phyloP scores from a whole-genome alignment of 2,797 vertebrate genomes.

The Pseudochaenichthys georgianus region DNA sequence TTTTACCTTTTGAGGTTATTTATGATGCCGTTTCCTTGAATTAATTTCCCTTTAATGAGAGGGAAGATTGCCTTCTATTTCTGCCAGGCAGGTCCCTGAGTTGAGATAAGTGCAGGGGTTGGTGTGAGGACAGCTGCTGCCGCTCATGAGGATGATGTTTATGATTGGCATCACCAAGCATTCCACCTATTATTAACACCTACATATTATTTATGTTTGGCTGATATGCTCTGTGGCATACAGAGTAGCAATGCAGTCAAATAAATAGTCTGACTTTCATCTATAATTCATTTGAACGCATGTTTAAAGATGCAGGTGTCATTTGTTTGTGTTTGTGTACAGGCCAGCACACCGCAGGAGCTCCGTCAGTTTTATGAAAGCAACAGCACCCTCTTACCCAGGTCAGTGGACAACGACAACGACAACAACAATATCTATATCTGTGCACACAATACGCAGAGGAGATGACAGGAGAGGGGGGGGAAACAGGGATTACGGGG shows the following conservation, averaged over 20 bases:
- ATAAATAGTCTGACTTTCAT: not conserved
- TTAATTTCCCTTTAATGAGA: constrained; percentile 28
- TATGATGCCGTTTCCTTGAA: constrained; percentile 44
- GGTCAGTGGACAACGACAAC: constrained; percentile 81
- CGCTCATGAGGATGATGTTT: constrained; percentile 40
- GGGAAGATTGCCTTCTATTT: constrained; percentile 31
- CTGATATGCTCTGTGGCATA: no score
- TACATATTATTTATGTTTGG: no score
- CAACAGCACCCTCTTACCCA: constrained; percentile 93
- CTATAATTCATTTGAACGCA: not conserved
- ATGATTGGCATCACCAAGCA: constrained; percentile 8
- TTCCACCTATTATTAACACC: no score
- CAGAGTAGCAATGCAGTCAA: no score
- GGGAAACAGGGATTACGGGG: constrained; percentile 25
- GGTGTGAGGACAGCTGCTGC: constrained; percentile 19
- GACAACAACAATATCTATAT: not conserved
- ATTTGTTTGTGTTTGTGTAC: constrained; percentile 30
- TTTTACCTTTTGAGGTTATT: constrained; percentile 33
- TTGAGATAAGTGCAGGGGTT: constrained; percentile 44
- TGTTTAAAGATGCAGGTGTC: not conserved
- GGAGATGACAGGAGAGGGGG: not conserved
- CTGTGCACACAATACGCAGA: not conserved
- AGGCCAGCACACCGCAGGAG: constrained; percentile 98
- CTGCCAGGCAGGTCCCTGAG: constrained; percentile 25
- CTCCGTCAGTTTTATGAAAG: constrained; percentile 97